A percentile compares a stretch with the other conserved stretches of the same genome.
These are phyloP conservation scores for Channa striata DNA, from an alignment of 2,797 vertebrate genomes.

Conservation along the genomic window DNA sequence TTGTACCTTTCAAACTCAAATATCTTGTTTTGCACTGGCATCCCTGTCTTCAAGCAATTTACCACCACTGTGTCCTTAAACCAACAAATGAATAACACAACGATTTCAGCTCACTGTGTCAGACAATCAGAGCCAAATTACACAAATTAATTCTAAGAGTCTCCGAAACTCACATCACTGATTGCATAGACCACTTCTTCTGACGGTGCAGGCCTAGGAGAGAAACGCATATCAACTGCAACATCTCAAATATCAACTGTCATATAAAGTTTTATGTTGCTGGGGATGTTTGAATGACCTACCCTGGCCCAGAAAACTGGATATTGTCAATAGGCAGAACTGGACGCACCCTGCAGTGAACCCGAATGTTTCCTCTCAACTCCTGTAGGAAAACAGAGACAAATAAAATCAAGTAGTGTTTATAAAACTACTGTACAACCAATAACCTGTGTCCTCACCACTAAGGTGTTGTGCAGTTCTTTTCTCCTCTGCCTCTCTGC, in stretches of 20 bases:
- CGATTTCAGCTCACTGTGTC: background rate
- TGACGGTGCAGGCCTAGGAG: slow-evolving; percentile 69
- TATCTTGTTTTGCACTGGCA: slow-evolving; percentile 78
- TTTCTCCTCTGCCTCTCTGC: slow-evolving; percentile 84
- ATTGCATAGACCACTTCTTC: slow-evolving; percentile 80
- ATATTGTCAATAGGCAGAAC: slow-evolving; percentile 80
- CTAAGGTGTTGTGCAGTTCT: slow-evolving; percentile 83
- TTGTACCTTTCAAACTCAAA: slow-evolving; percentile 91
- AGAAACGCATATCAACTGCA: background rate
- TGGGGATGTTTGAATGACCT: slow-evolving; percentile 8
- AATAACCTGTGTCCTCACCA: slow-evolving; percentile 75
- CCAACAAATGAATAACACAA: background rate
- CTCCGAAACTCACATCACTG: slow-evolving; percentile 84
- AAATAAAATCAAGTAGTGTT: background rate
- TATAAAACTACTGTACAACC: no score
- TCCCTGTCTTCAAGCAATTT: slow-evolving; percentile 81
- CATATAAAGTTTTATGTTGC: background rate
- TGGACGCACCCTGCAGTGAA: slow-evolving; percentile 89
- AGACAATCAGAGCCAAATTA: background rate
- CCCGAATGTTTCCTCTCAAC: slow-evolving; percentile 88
- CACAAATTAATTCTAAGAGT: background rate
- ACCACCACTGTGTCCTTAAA: slow-evolving; percentile 88
- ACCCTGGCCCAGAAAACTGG: slow-evolving; percentile 73
- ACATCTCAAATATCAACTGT: background rate
- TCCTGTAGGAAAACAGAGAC: slow-evolving; percentile 77